phyloP scores from a whole-genome alignment of 1,140 invertebrate genomes.

The Nasonia giraulti region DNA sequence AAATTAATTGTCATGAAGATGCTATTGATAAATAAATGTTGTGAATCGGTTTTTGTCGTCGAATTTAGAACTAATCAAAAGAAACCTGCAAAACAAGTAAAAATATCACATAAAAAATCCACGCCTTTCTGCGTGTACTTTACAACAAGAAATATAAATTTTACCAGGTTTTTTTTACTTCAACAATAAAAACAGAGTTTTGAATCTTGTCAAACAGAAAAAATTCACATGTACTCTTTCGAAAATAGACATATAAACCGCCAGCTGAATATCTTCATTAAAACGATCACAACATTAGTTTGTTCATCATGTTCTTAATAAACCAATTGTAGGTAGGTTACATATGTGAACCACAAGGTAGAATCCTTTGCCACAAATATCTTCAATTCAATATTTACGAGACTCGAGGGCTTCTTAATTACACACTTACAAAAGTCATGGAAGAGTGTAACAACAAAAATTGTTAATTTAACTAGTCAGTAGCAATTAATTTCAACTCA shows the following conservation, averaged over 20 bases:
- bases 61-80: conserved; percentile 54
- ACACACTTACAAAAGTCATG: conserved; percentile 24
- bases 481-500: conserved; percentile 46
- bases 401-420: conserved; percentile 18
- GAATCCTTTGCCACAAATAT: conserved; percentile 22
- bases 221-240: conserved; percentile 12
- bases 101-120: conserved; percentile 40
- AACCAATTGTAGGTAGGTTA: conserved; percentile 34
- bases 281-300: conserved; percentile 24
- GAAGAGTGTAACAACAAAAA: conserved; percentile 37
- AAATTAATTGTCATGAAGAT: conserved; percentile 70
- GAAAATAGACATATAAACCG: conserved; percentile 10
- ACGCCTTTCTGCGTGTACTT: conserved; percentile 7
- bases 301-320: neutral
- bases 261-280: conserved; percentile 32
- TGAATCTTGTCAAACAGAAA: conserved; percentile 28
- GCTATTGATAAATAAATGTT: conserved; percentile 47
- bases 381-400: conserved; percentile 19
- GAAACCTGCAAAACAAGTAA: conserved; percentile 51
- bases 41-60: conserved; percentile 19
- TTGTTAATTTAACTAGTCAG: conserved; percentile 38
- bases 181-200: conserved; percentile 29
- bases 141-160: conserved; percentile 34
- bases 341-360: conserved; percentile 22
- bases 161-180: conserved; percentile 26